These are phyloP conservation scores for Panthera leo DNA, from an alignment of 2,113 vertebrate genomes.

Conservation along the genomic window DNA sequence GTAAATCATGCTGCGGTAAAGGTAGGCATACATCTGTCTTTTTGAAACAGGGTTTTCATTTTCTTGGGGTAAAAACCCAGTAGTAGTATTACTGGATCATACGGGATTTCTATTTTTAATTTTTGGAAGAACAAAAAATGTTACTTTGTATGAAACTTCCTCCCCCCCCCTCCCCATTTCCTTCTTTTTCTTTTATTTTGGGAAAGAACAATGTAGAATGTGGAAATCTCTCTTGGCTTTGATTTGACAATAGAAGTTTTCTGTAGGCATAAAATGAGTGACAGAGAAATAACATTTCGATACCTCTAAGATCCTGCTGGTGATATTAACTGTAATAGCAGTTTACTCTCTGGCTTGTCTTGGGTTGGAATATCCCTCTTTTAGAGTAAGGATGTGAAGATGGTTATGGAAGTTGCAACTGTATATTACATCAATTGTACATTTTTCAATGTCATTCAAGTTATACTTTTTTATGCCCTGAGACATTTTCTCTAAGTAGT, in stretches of 20 bases:
- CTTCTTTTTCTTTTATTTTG: constrained; percentile 17
- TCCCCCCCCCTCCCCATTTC: background rate
- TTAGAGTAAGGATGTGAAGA: background rate
- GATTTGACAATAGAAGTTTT: background rate
- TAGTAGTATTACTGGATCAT: background rate
- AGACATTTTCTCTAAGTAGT: background rate
- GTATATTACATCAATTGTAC: background rate
- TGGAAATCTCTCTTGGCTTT: constrained; percentile 29
- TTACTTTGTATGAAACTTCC: background rate
- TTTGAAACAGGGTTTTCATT: too few species aligned
- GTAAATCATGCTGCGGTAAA: too few species aligned
- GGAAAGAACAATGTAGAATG: background rate
- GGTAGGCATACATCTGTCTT: too few species aligned
- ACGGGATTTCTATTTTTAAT: background rate
- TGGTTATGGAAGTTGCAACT: background rate
- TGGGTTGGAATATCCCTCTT: background rate
- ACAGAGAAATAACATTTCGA: background rate
- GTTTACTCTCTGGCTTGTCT: background rate
- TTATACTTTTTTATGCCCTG: background rate
- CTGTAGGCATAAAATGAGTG: background rate
- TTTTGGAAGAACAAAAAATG: background rate
- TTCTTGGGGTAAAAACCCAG: background rate
- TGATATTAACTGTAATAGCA: background rate
- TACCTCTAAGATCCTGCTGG: background rate
- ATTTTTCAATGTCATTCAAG: background rate